Evolutionary conservation across 2,888 invertebrate genomes (phyloP).

Genomic region (Acanthosepion esculentum): DNA sequence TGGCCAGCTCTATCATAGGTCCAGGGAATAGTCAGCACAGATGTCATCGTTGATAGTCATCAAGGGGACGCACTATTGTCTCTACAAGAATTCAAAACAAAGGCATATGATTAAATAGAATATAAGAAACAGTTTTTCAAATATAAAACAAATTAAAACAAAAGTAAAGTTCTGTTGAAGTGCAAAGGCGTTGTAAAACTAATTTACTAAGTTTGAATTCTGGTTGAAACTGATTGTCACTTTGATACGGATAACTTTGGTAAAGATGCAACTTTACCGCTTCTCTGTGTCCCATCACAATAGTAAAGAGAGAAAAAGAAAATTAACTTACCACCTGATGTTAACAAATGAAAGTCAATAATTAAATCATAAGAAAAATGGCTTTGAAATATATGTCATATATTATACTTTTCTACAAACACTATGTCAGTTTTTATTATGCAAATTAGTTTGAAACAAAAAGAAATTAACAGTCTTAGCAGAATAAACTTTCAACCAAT

Average conservation of each 20-base stretch:
- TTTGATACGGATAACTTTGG: neutral
- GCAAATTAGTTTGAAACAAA: no score
- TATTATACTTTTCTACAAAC: no score
- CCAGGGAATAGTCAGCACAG: slow-evolving; percentile 42
- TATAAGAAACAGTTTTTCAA: neutral
- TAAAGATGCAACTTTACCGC: neutral
- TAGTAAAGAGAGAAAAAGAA: neutral
- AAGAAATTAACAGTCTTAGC: no score
- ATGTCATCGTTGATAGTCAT: slow-evolving; percentile 48
- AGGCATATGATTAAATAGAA: neutral
- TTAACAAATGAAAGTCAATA: neutral
- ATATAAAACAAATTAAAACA: no score
- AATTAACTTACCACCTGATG: neutral
- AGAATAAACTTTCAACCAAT: no score
- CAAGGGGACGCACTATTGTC: slow-evolving; percentile 44
- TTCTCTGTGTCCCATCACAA: neutral
- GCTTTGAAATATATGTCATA: no score
- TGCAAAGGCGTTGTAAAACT: neutral
- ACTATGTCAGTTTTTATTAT: no score
- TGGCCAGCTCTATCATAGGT: slow-evolving; percentile 45
- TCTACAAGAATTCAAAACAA: neutral
- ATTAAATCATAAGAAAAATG: neutral
- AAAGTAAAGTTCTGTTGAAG: neutral
- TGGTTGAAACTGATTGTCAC: neutral
- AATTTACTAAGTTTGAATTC: neutral